Evolutionary conservation across 2,113 vertebrate genomes (phyloP), one percentile per base, ranked within the genome.

Genomic region (Mellivora capensis): DNA sequence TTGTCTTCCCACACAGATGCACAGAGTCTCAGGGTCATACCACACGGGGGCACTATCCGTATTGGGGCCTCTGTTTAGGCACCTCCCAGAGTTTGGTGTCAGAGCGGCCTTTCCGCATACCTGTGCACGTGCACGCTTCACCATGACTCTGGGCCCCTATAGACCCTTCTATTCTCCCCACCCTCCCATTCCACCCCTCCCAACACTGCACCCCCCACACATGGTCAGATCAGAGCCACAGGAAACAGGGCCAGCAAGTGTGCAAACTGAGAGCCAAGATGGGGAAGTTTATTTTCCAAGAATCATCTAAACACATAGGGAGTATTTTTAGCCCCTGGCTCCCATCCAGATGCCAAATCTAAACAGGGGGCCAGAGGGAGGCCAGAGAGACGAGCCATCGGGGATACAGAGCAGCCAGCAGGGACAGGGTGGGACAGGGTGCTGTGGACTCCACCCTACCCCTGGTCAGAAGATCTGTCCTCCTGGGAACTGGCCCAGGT

Each of bases 251-350:
- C 96, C 72, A 59, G 97, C 64, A 23, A 96, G 84, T 80, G 72
- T 89, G 52, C 93, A 93, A 76, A 83, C 47, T 11, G 9, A 64
- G 39, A 96, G 49, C 87, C 39, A 93, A 97, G 97, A 97, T 0
- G 57, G 93, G 97, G 97, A 95, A 93, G 94, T 98, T 98, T 98
- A 97, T 97, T 96, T 97, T 97, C 90, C 42, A 95, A 96, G 95
- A 97, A 91, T 96, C 91, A 80, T 98, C 97, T 98, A 98, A 98
- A 98, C 91, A 95, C 59, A 72, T 29, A 21, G 72, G 85, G 61
- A 90, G 62, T 97, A 98, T 98, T 96, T 97, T 98, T 95, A 96
- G 61, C 34, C 49, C 64, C 17, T n/a, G 57, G 94, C 44, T 97
- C 93, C 86, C 57, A 34, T 74, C 87, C 52, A 8, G 79, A 96